These are phyloP conservation scores for Apogon talboti DNA, from an alignment of 2,797 vertebrate genomes.

Conservation along the genomic window DNA sequence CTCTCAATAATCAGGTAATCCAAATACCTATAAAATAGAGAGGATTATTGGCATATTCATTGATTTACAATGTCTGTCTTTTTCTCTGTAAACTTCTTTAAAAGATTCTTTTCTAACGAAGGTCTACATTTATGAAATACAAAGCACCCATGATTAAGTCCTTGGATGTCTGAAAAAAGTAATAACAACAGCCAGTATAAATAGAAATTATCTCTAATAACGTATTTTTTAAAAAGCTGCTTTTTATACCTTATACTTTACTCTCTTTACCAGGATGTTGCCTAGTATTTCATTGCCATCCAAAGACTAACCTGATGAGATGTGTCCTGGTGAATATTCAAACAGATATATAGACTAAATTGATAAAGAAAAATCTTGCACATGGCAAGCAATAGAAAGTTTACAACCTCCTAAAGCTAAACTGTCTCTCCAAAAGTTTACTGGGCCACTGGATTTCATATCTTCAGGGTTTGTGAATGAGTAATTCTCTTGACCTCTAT, in stretches of 20 bases:
- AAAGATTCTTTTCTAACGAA: constrained; percentile 19
- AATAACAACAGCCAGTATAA: no score
- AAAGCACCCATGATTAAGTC: background rate
- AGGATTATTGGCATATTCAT: constrained; percentile 42
- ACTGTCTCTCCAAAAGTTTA: constrained; percentile 32
- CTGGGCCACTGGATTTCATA: constrained; percentile 34
- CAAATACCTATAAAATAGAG: constrained; percentile 36
- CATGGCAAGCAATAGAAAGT: background rate
- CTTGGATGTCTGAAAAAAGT: constrained; percentile 25
- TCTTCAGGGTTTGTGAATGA: constrained; percentile 46
- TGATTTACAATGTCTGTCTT: constrained; percentile 21
- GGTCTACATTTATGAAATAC: constrained; percentile 17
- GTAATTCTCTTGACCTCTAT: constrained; percentile 49
- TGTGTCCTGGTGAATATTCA: constrained; percentile 4
- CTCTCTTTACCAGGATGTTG: background rate
- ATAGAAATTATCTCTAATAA: no score
- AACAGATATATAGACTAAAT: background rate
- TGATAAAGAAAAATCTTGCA: background rate
- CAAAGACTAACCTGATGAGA: constrained; percentile 2
- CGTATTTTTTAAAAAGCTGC: no score
- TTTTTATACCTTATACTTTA: background rate
- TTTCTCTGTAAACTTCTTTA: constrained; percentile 17
- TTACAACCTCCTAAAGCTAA: constrained; percentile 35
- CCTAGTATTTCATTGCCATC: no score
- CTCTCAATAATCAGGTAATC: constrained; percentile 60